Percentiles rank a stretch among this genome's conserved stretches.
phyloP scores from a whole-genome alignment of 2,113 vertebrate species.

The Triplophysa tibetana region DNA sequence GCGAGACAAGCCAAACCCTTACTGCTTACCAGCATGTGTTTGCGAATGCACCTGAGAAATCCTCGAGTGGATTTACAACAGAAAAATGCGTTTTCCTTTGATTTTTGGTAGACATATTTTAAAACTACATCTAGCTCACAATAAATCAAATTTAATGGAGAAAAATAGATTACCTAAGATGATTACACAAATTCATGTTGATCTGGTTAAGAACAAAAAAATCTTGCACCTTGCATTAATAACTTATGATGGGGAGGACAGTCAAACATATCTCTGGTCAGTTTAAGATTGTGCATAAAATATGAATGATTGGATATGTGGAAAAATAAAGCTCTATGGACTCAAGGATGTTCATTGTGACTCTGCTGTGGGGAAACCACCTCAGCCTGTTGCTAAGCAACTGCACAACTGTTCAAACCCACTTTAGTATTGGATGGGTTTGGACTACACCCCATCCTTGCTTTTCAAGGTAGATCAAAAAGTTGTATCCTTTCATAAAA shows the following conservation, averaged over 20 bases:
- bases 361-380: conserved; percentile 19
- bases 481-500: neutral
- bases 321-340: conserved; percentile 4
- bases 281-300: neutral
- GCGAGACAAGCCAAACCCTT: neutral
- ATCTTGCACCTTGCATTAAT: neutral
- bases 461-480: conserved; percentile 4
- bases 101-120: too few species aligned
- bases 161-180: too few species aligned
- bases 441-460: neutral
- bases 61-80: too few species aligned
- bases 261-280: neutral
- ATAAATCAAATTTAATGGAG: neutral
- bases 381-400: conserved; percentile 27
- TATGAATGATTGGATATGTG: neutral
- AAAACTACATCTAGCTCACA: too few species aligned
- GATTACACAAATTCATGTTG: neutral
- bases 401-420: conserved; percentile 15
- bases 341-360: neutral
- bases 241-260: neutral
- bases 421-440: neutral
- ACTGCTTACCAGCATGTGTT: neutral
- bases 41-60: neutral
- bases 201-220: neutral
- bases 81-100: too few species aligned